A percentile compares a stretch with the other conserved stretches of the same genome.
Conservation (phyloP, 30 jellyfish, hydroid and myxozoan species). For the Turritopsis dohrnii region DNA sequence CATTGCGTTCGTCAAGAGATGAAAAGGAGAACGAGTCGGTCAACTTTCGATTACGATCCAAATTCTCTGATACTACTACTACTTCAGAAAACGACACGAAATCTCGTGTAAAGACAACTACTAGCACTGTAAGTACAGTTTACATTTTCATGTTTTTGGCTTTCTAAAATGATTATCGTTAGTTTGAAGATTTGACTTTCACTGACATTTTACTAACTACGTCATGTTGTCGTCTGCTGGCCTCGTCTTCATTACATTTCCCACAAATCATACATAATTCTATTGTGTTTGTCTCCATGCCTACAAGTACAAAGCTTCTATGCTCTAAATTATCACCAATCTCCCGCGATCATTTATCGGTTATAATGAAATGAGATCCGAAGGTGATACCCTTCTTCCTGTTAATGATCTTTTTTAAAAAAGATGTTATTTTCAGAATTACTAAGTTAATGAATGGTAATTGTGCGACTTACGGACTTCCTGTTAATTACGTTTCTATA, state of each 20-base stretch:
- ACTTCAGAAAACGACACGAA: constrained; percentile 2
- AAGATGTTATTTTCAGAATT: not conserved
- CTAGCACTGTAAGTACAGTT: not conserved
- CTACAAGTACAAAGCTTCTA: not conserved
- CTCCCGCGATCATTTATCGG: not conserved
- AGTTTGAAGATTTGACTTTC: not conserved
- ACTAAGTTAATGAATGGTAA: not conserved
- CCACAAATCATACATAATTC: not conserved
- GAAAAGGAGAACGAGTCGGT: constrained; percentile 1
- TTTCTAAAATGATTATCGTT: not conserved
- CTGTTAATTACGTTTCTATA: not conserved
- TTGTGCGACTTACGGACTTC: not conserved
- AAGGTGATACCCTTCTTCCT: not conserved
- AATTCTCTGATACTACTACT: not conserved
- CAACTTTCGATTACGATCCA: not conserved
- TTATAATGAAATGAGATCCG: not conserved
- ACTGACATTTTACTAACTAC: not conserved
- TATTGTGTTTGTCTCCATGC: not conserved
- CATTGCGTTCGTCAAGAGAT: constrained; percentile 11
- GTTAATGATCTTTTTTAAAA: not conserved
- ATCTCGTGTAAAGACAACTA: not conserved
- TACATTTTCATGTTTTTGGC: not conserved
- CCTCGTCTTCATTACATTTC: not conserved
- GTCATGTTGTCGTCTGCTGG: not conserved
- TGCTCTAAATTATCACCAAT: too few species aligned